Conservation (phyloP, 2,797 vertebrate species). For the Morelia viridis region DNA sequence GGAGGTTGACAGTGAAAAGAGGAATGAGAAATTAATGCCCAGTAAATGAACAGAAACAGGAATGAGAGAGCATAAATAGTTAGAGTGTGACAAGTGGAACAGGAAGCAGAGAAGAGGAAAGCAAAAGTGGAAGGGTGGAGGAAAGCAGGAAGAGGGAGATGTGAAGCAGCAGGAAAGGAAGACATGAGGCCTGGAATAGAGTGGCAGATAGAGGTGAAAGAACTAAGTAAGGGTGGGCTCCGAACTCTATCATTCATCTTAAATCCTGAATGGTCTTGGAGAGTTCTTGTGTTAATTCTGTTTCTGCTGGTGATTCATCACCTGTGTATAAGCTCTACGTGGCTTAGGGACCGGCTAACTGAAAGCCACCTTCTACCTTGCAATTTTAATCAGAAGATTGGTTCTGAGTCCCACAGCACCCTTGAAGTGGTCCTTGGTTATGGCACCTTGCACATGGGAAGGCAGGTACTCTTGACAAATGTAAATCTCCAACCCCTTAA, state of each 20-base stretch:
- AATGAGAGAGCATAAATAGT: background rate
- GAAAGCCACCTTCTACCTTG: background rate
- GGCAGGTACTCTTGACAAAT: background rate
- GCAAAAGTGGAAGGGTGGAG: background rate
- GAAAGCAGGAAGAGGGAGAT: background rate
- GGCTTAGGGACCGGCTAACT: background rate
- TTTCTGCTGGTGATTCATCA: background rate
- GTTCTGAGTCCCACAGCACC: background rate
- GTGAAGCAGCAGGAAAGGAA: background rate
- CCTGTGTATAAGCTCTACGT: background rate
- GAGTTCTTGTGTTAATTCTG: background rate
- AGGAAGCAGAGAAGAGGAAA: background rate
- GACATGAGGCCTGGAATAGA: background rate
- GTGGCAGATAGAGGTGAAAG: no score
- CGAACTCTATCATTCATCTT: background rate
- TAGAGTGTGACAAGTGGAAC: background rate
- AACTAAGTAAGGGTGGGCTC: background rate
- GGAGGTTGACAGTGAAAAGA: background rate
- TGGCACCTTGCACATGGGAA: background rate
- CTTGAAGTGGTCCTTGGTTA: background rate
- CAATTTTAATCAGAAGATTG: background rate
- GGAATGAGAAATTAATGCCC: background rate
- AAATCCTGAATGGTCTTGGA: background rate
- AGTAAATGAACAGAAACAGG: background rate
- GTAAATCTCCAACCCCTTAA: background rate